Evolutionary conservation across 2,797 vertebrate species (phyloP).

Genomic region (Pangasius sanitwongsei): DNA sequence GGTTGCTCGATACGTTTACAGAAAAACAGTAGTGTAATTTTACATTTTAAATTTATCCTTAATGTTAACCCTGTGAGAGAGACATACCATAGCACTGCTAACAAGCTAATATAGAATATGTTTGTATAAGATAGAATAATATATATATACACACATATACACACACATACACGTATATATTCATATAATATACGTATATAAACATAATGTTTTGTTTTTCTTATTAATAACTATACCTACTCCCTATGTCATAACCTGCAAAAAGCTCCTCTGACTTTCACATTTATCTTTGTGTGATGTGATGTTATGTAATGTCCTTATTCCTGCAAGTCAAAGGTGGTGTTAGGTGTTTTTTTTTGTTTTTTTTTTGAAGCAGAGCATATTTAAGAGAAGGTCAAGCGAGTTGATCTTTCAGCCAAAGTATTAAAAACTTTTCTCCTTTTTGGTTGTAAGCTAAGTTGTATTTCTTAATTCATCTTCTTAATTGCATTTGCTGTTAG

Average conservation of each 20-base stretch:
- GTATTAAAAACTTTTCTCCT: conserved; percentile 7
- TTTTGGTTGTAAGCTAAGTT: neutral
- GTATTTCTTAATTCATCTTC: conserved; percentile 17
- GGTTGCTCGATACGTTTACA: too few relatives aligned
- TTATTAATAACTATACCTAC: neutral
- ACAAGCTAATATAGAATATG: neutral
- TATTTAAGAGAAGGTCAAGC: conserved; percentile 41
- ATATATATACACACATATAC: too few relatives aligned
- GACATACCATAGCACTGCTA: neutral
- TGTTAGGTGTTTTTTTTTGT: neutral
- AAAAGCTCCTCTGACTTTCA: neutral
- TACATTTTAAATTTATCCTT: neutral
- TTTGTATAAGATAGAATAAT: neutral
- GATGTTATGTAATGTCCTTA: neutral
- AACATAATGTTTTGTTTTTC: neutral
- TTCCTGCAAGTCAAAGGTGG: neutral
- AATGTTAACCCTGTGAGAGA: neutral
- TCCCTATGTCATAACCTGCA: neutral
- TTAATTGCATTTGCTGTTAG: conserved; percentile 25
- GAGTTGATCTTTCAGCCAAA: neutral
- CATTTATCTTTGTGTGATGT: neutral
- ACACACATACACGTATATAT: too few relatives aligned
- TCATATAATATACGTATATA: too few relatives aligned
- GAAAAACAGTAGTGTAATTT: neutral
- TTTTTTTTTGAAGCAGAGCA: neutral